These are phyloP conservation scores for Apteryx mantelli DNA, from an alignment of 2,113 vertebrate species.

Conservation along the genomic window DNA sequence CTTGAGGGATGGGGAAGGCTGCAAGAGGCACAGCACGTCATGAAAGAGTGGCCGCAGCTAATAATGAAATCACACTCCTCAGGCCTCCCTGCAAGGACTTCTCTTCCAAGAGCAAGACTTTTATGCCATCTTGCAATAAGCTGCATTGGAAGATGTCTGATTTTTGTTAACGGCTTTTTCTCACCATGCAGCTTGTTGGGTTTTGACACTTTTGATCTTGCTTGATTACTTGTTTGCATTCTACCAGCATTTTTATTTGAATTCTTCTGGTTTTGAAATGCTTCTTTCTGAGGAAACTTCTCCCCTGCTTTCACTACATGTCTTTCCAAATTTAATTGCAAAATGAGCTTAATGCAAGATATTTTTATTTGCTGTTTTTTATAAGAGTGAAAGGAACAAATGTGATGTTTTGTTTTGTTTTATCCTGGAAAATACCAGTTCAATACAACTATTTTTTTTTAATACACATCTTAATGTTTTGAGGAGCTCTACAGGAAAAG, in stretches of 20 bases:
- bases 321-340: neutral
- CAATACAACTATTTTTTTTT: neutral
- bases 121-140: neutral
- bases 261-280: neutral
- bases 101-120: neutral
- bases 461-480: neutral
- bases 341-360: neutral
- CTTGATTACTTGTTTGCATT: neutral
- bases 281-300: neutral
- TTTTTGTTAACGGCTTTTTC: slow-evolving; percentile 2
- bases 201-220: slow-evolving; percentile 13
- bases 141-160: neutral
- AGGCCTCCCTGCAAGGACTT: neutral
- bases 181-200: neutral
- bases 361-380: neutral
- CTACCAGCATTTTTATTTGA: neutral
- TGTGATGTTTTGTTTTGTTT: accelerated
- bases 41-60: neutral
- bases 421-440: neutral
- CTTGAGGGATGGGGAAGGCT: neutral
- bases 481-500: neutral
- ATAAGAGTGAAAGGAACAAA: neutral
- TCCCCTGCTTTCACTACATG: neutral
- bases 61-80: neutral
- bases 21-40: neutral